Base-by-base conservation (phyloP, 2,797 vertebrate genomes). In the Selene dorsalis region DNA sequence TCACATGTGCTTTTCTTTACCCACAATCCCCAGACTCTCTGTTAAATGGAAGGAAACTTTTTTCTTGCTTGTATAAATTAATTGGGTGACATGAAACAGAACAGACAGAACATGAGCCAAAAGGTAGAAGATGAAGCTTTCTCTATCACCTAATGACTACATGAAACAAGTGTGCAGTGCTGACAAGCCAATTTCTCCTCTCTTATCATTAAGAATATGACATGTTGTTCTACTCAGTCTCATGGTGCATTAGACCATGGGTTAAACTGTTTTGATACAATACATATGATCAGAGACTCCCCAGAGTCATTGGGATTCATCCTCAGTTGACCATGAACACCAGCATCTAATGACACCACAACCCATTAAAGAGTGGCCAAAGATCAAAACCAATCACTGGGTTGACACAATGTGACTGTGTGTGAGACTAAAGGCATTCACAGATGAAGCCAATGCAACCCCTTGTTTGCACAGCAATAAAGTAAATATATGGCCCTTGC, bases 141-240 rank as follows among this genome's bases (percentile, higher is more conserved):
- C 12, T 74, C 66, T 52, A 57, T 56, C 47, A 41, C 8, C 26
- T 67, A 66, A 79, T 78, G 35, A 74, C 67, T 61, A 52, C 70
- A 83, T 3, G 6, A 32, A 16, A 63, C 28, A 20, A 57, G 55
- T 24, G 30, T 26, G 32, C 17, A 1, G 50, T 64, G 67, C 53
- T 52, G 56, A 87, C 70, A 30, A 58, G 43, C 16, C 62, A 64
- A 26, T 76, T 64, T 17, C 38, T 14, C 17, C 4, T 57, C 10
- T 79, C 55, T 72, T 59, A 48, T 73, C 45, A 57, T 8, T 43
- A 53, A 17, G 8, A 66, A 38, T 56, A 17, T 69, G 63, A 78
- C 77, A 77, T 60, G 73, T 76, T 69, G 52, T 79, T 77, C 47
- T 60, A n/a, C n/a, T n/a, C n/a, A n/a, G n/a, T n/a, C n/a, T n/a